Conservation (phyloP, 2,113 vertebrate species). For the Burhinus bistriatus region DNA sequence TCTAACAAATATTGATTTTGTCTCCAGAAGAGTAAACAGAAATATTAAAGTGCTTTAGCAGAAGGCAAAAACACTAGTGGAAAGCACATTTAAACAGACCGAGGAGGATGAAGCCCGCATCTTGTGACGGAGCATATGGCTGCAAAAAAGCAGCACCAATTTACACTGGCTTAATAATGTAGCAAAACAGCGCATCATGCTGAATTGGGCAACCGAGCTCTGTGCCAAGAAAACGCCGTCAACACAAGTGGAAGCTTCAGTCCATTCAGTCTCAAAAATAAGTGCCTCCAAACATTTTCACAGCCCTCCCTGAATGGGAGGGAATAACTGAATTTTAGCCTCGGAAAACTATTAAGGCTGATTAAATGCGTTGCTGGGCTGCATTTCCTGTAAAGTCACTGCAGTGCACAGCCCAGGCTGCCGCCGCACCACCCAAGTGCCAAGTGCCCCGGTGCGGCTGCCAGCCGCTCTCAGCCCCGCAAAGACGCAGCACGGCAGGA, state of each 20-base stretch:
- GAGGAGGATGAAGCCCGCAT: not conserved
- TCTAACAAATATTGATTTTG: slow-evolving; percentile 52
- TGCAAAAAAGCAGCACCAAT: not conserved
- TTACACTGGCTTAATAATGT: accelerated
- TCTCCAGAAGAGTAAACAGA: slow-evolving; percentile 42
- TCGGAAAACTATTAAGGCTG: not conserved
- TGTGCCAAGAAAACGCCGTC: accelerated
- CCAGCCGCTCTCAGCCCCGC: not conserved
- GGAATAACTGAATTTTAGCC: not conserved
- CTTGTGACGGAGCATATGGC: not conserved
- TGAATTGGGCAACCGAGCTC: accelerated
- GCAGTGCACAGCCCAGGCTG: not conserved
- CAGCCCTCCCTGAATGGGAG: accelerated
- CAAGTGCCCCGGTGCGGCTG: accelerated
- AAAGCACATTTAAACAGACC: not conserved
- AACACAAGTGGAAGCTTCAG: accelerated
- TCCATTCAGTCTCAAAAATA: accelerated
- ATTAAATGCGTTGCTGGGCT: accelerated
- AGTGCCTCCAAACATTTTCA: not conserved
- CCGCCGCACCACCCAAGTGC: accelerated
- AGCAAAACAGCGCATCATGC: accelerated
- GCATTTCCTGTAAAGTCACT: not conserved
- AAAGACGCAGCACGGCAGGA: accelerated
- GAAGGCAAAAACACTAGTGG: not conserved
- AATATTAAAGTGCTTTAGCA: slow-evolving; percentile 19